These are phyloP conservation scores for Regulus satrapa DNA, from an alignment of 2,113 vertebrate genomes.

Conservation along the genomic window DNA sequence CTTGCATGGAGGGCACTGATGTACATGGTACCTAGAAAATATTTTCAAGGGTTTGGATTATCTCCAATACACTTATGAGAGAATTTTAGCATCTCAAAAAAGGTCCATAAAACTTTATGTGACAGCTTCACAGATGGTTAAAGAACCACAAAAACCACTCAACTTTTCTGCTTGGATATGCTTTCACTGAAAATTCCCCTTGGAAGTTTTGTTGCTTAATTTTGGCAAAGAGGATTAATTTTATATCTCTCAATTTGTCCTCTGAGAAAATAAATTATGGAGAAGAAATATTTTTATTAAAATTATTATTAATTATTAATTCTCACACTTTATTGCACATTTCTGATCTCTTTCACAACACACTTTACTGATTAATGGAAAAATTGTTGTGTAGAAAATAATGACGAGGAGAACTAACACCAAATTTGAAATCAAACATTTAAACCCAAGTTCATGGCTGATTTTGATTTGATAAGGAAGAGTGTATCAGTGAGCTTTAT, in stretches of 20 bases:
- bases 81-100: not conserved
- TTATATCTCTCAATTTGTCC: not conserved
- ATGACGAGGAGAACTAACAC: not conserved
- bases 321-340: not conserved
- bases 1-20: not conserved
- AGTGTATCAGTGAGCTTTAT: not conserved
- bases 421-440: not conserved
- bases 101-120: not conserved
- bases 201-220: not conserved
- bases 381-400: not conserved
- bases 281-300: not conserved
- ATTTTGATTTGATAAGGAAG: not conserved
- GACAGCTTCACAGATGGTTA: not conserved
- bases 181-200: not conserved
- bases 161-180: not conserved
- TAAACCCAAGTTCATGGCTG: not conserved
- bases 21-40: not conserved
- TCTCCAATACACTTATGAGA: not conserved
- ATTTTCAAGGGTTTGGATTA: not conserved
- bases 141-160: not conserved
- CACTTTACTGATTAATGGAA: not conserved
- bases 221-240: conserved; percentile 8
- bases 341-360: not conserved
- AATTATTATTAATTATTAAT: not conserved
- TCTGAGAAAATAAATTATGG: not conserved